Evolutionary conservation across 2,888 invertebrate species (phyloP).

Genomic region (Sericinus montela): DNA sequence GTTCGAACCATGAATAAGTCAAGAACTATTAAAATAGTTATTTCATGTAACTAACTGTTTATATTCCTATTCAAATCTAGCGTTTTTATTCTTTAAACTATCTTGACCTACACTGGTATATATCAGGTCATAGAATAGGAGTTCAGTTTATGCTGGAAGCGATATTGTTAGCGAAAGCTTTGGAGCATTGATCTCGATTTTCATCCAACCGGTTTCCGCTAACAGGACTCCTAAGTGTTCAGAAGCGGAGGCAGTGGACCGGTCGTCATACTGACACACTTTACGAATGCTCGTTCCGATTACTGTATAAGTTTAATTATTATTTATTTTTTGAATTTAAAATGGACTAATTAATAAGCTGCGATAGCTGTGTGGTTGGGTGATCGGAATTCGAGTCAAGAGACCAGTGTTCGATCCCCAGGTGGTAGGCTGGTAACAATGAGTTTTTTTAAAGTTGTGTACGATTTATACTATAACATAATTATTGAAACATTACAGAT

Average conservation of each 20-base stretch:
- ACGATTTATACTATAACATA: too few relatives aligned
- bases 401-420: too few relatives aligned
- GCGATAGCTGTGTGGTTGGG: too few relatives aligned
- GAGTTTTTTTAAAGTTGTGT: too few relatives aligned
- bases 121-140: not conserved
- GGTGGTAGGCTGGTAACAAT: too few relatives aligned
- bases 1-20: not conserved
- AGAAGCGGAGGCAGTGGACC: conserved; percentile 7
- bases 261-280: conserved; percentile 19
- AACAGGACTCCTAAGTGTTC: conserved; percentile 1
- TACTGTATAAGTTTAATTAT: too few relatives aligned
- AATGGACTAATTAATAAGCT: too few relatives aligned
- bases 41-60: conserved; percentile 4
- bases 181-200: conserved; percentile 7
- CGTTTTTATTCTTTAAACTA: not conserved
- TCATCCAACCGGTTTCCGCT: conserved; percentile 9
- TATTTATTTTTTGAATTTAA: too few relatives aligned
- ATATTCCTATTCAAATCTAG: not conserved
- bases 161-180: conserved; percentile 10
- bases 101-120: not conserved
- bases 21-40: not conserved
- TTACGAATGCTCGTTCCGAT: not conserved
- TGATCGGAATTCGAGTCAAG: too few relatives aligned
- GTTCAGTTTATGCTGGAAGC: conserved; percentile 2
- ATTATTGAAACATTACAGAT: too few relatives aligned